phyloP scores from a whole-genome alignment of 2,797 vertebrate species.

The Sebastes kiyomatsui region DNA sequence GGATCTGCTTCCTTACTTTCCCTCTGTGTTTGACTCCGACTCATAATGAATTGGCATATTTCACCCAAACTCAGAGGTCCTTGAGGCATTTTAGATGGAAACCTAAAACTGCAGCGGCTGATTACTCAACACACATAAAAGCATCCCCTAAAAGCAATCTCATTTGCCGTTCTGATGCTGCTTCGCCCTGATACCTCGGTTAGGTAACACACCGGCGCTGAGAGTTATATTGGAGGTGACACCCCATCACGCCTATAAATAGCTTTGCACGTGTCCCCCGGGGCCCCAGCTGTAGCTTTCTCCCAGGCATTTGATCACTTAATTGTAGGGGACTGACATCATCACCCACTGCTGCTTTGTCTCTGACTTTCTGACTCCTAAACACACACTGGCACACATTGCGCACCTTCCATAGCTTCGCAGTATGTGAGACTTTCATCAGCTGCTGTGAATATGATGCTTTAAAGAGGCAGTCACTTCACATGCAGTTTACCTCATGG shows the following conservation, averaged over 20 bases:
- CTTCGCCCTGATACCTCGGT: constrained; percentile 35
- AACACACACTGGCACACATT: background rate
- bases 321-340: constrained; percentile 66
- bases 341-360: constrained; percentile 52
- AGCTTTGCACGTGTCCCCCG: constrained; percentile 61
- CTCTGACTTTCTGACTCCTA: constrained; percentile 39
- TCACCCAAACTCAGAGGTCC: background rate
- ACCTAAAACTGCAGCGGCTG: constrained; percentile 4
- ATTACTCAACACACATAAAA: constrained; percentile 25
- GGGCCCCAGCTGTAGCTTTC: constrained; percentile 71
- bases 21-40: background rate
- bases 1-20: background rate
- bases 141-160: constrained; percentile 32
- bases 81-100: constrained; percentile 13
- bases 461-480: background rate
- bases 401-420: background rate
- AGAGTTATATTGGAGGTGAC: constrained; percentile 74
- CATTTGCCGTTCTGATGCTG: constrained; percentile 11
- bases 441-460: background rate
- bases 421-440: background rate
- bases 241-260: constrained; percentile 74
- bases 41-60: constrained; percentile 1
- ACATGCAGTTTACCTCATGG: background rate
- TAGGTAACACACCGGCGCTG: constrained; percentile 54
- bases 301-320: constrained; percentile 68